Percentiles rank a stretch among this genome's conserved stretches.
Conservation (phyloP, 2,888 invertebrate species). For the Sarcophaga caerulescens region DNA sequence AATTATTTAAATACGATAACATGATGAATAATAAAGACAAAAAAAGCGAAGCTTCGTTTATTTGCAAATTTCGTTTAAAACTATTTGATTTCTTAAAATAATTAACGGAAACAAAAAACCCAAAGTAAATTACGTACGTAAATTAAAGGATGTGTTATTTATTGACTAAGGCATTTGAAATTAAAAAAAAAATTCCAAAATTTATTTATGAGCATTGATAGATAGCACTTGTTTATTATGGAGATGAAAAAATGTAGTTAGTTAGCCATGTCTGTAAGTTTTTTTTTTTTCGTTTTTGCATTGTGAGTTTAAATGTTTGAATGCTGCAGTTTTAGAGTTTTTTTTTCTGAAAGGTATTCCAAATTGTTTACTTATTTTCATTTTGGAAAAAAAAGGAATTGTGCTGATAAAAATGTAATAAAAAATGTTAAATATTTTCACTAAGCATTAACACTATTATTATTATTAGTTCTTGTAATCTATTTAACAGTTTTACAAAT, state of each 20-base stretch:
- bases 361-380: too few species aligned
- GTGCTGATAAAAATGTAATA: too few species aligned
- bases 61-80: conserved; percentile 38
- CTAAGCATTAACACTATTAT: background rate
- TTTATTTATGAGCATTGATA: too few species aligned
- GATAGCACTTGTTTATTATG: too few species aligned
- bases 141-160: background rate
- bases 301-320: too few species aligned
- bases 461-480: background rate
- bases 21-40: conserved; percentile 55
- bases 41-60: conserved; percentile 53
- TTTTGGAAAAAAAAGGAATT: too few species aligned
- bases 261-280: too few species aligned
- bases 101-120: conserved; percentile 14
- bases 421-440: too few species aligned
- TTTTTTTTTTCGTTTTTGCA: too few species aligned
- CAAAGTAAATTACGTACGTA: conserved; percentile 18
- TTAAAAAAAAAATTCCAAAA: background rate
- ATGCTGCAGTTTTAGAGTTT: too few species aligned
- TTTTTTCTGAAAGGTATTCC: too few species aligned
- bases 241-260: too few species aligned
- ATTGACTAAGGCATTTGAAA: conserved; percentile 18
- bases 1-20: conserved; percentile 63
- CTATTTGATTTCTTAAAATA: conserved; percentile 31
- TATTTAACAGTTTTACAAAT: background rate